Percentiles rank a stretch among this genome's conserved stretches.
Evolutionary conservation across 1,140 invertebrate species (phyloP).

Genomic region (Pseudachorutes palmiensis): DNA sequence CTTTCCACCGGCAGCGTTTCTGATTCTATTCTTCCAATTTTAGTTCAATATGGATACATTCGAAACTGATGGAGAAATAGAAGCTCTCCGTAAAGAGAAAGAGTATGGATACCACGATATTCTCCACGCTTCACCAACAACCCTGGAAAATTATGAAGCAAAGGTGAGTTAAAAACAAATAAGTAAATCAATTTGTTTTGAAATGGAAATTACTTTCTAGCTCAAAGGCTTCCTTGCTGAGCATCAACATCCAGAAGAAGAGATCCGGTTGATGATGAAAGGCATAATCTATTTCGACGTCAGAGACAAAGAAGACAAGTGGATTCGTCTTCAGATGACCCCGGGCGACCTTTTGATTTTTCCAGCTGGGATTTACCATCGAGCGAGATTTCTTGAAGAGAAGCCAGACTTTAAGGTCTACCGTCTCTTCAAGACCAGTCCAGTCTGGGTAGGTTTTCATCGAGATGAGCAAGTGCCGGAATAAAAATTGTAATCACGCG

Average conservation of each 20-base stretch:
- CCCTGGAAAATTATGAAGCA: conserved; percentile 76
- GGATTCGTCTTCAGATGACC: conserved; percentile 81
- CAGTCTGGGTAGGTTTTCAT: conserved; percentile 83
- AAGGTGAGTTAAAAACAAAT: conserved; percentile 51
- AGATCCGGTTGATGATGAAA: conserved; percentile 67
- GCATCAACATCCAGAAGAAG: conserved; percentile 94
- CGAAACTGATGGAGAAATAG: conserved; percentile 54
- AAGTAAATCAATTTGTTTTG: neutral
- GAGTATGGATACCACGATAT: conserved; percentile 85
- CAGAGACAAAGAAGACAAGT: conserved; percentile 72
- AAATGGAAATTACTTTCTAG: neutral
- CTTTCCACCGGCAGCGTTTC: too few species aligned
- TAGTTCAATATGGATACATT: conserved; percentile 49
- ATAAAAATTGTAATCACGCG: too few species aligned
- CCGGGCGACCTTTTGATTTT: conserved; percentile 78
- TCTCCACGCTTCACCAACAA: conserved; percentile 71
- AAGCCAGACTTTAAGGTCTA: conserved; percentile 54
- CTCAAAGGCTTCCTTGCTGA: conserved; percentile 76
- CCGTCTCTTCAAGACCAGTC: conserved; percentile 70
- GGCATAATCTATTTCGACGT: conserved; percentile 93
- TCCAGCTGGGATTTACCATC: conserved; percentile 93
- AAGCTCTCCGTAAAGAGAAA: conserved; percentile 60
- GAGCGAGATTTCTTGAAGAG: conserved; percentile 83
- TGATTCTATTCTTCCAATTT: too few species aligned
- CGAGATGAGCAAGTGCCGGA: conserved; percentile 60